Conservation (phyloP, 2,888 invertebrate species). For the Lasioglossum pauxillum region DNA sequence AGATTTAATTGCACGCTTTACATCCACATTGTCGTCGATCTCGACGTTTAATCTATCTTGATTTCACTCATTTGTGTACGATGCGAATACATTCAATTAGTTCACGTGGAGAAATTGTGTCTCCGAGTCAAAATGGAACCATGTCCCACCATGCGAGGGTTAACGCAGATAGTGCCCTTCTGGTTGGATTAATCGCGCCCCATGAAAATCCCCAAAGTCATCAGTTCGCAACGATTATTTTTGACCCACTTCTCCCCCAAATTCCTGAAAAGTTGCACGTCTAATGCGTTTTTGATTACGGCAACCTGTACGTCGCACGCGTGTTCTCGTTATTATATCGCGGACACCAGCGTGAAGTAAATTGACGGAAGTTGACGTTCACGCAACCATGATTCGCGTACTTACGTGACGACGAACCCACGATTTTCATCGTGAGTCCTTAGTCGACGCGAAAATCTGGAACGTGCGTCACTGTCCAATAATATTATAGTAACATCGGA, state of each 20-base stretch:
- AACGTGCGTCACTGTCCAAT: constrained; percentile 22
- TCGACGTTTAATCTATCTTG: neutral
- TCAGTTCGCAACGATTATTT: constrained; percentile 2
- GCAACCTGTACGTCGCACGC: neutral
- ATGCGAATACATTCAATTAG: neutral
- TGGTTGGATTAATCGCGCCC: neutral
- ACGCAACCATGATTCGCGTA: constrained; percentile 53
- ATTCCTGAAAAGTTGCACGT: constrained; percentile 6
- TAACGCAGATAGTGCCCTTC: neutral
- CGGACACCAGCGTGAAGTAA: constrained; percentile 26
- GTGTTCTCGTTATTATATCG: constrained; percentile 20
- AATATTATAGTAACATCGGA: neutral
- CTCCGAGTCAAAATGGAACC: neutral
- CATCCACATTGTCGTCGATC: neutral
- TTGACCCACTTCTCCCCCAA: constrained; percentile 7
- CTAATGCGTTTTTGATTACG: constrained; percentile 43
- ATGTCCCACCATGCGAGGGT: neutral
- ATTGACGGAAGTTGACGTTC: constrained; percentile 62
- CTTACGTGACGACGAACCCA: constrained; percentile 38
- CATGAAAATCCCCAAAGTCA: neutral
- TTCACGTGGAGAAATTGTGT: neutral
- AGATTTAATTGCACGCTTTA: neutral
- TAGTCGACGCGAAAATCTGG: constrained; percentile 27
- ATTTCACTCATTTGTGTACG: neutral
- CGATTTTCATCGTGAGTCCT: constrained; percentile 22